These are phyloP conservation scores for Psittacula cyanocephala DNA, from an alignment of 2,113 vertebrate species.

Conservation along the genomic window DNA sequence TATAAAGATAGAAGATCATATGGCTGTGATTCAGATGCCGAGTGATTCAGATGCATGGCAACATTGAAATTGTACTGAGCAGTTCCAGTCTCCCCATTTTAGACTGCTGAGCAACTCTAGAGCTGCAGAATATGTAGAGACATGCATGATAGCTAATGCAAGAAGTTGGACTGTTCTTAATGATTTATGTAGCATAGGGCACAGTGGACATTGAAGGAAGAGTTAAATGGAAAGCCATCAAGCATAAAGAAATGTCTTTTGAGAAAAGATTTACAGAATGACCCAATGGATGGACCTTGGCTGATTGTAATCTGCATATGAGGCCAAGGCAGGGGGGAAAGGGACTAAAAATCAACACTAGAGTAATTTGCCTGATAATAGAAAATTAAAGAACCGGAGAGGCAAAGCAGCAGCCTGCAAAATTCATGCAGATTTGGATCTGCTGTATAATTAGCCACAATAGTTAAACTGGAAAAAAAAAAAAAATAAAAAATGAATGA, in stretches of 20 bases:
- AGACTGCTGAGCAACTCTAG: background rate
- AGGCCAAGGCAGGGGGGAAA: background rate
- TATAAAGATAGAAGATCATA: background rate
- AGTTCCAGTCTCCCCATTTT: background rate
- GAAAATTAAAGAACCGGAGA: conserved; percentile 57
- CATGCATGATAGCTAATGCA: background rate
- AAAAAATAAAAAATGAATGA: background rate
- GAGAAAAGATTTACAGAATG: conserved; percentile 32
- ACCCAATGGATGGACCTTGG: background rate
- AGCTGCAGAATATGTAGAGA: background rate
- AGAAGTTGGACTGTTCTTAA: background rate
- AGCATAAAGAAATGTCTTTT: background rate
- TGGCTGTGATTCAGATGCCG: background rate
- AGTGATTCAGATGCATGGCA: background rate
- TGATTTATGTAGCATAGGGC: background rate
- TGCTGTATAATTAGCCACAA: conserved; percentile 49
- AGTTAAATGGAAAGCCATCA: conserved; percentile 22
- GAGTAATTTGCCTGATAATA: conserved; percentile 61
- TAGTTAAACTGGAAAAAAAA: background rate
- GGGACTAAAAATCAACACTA: conserved; percentile 39
- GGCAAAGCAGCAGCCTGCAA: conserved; percentile 17
- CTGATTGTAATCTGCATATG: conserved; percentile 26
- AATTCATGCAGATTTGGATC: conserved; percentile 54
- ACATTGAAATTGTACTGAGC: background rate
- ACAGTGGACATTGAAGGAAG: background rate